A percentile compares a stretch with the other conserved stretches of the same genome.
phyloP scores from a whole-genome alignment of 2,888 invertebrate species.

The Tenthredo livida region DNA sequence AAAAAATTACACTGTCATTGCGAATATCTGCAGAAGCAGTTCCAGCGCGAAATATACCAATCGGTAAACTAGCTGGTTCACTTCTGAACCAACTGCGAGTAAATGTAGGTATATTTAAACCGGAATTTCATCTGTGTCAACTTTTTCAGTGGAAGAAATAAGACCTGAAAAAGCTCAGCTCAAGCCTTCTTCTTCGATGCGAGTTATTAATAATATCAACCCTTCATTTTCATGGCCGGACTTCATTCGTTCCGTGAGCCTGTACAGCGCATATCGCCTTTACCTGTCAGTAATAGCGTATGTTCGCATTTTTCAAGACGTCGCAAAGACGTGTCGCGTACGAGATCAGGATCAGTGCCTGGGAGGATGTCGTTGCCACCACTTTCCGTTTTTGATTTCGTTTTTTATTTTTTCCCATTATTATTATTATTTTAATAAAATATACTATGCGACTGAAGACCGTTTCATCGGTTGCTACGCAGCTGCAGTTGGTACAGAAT shows the following conservation, averaged over 20 bases:
- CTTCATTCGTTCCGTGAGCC: not conserved
- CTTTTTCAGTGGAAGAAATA: not conserved
- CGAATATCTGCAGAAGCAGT: not conserved
- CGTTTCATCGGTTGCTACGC: not conserved
- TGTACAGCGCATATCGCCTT: not conserved
- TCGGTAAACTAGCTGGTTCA: not conserved
- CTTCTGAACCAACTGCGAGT: not conserved
- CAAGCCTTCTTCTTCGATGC: not conserved
- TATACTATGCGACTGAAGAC: not conserved
- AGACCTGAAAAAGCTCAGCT: not conserved
- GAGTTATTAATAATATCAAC: not conserved
- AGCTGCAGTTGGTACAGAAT: not conserved
- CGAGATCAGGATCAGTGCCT: slow-evolving; percentile 4
- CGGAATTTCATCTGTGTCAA: not conserved
- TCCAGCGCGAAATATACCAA: not conserved
- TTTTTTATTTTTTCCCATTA: not conserved
- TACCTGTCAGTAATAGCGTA: not conserved
- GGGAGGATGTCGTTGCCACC: not conserved
- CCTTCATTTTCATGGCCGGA: not conserved
- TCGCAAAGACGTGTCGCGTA: not conserved
- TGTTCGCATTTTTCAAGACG: slow-evolving; percentile 14
- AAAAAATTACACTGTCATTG: not conserved
- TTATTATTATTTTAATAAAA: not conserved
- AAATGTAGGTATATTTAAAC: not conserved
- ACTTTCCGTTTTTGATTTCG: not conserved